phyloP scores from a whole-genome alignment of 2,797 vertebrate genomes.

The Artibeus jamaicensis region DNA sequence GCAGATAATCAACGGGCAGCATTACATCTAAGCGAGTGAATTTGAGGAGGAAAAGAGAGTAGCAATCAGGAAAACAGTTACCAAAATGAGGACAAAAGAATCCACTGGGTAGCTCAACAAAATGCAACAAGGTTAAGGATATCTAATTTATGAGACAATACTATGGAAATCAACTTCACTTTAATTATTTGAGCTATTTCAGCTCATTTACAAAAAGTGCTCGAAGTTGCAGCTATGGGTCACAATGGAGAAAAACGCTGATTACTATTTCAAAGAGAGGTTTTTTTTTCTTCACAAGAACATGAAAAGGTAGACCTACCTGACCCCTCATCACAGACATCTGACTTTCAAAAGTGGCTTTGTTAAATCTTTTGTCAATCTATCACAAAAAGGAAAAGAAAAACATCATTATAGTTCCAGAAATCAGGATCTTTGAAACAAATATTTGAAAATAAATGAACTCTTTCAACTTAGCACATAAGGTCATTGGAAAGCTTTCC shows the following conservation, averaged over 20 bases:
- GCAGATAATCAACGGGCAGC: neutral
- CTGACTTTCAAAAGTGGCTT: slow-evolving; percentile 95
- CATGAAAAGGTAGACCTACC: slow-evolving; percentile 84
- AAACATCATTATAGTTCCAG: neutral
- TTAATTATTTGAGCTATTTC: neutral
- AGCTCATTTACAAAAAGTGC: neutral
- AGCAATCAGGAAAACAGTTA: neutral
- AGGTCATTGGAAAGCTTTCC: neutral
- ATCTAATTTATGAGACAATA: neutral
- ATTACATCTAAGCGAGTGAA: neutral
- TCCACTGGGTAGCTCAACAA: neutral
- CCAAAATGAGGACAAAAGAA: neutral
- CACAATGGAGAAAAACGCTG: neutral
- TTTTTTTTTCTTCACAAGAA: neutral
- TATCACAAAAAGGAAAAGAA: slow-evolving; percentile 56
- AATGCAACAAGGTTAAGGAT: neutral
- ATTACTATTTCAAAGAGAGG: neutral
- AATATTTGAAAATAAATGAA: slow-evolving; percentile 33
- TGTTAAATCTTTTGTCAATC: slow-evolving; percentile 96
- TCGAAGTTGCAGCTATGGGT: neutral
- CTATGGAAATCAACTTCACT: neutral
- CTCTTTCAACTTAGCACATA: neutral
- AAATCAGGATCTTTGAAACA: slow-evolving; percentile 25
- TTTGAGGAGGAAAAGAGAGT: neutral
- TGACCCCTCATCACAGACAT: slow-evolving; percentile 99